These are phyloP conservation scores for Atrichornis clamosus DNA, from an alignment of 2,113 vertebrate genomes.

Conservation along the genomic window DNA sequence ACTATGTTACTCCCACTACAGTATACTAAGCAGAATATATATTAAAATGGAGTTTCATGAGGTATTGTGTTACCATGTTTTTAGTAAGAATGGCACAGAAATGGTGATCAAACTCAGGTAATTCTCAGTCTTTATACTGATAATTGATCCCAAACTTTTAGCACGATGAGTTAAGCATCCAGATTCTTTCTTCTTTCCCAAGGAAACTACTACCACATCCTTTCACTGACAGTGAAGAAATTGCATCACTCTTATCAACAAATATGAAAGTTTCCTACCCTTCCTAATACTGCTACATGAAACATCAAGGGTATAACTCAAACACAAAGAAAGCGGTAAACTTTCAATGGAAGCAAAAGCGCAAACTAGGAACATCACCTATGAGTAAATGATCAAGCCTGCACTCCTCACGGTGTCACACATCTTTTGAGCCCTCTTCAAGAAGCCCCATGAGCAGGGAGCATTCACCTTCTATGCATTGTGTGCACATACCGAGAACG, in stretches of 20 bases:
- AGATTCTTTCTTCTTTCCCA: not conserved
- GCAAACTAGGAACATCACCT: not conserved
- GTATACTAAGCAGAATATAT: not conserved
- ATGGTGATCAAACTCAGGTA: not conserved
- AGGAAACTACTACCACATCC: not conserved
- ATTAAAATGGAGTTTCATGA: not conserved
- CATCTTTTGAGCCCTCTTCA: not conserved
- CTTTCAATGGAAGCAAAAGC: not conserved
- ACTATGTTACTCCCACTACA: not conserved
- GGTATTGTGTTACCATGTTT: not conserved
- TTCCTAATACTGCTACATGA: not conserved
- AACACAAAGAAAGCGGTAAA: not conserved
- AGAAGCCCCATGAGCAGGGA: not conserved
- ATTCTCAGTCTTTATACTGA: not conserved
- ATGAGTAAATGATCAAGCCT: not conserved
- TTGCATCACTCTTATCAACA: not conserved
- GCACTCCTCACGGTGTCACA: not conserved
- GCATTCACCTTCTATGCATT: not conserved
- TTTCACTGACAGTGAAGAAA: not conserved
- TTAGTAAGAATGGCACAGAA: not conserved
- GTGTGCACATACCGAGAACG: not conserved
- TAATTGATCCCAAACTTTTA: not conserved
- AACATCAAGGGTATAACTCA: not conserved
- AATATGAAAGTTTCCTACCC: not conserved
- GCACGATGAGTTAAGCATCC: accelerated